A percentile compares a stretch with the other conserved stretches of the same genome.
phyloP scores from a whole-genome alignment of 1,140 invertebrate species.

The Ostrea edulis region DNA sequence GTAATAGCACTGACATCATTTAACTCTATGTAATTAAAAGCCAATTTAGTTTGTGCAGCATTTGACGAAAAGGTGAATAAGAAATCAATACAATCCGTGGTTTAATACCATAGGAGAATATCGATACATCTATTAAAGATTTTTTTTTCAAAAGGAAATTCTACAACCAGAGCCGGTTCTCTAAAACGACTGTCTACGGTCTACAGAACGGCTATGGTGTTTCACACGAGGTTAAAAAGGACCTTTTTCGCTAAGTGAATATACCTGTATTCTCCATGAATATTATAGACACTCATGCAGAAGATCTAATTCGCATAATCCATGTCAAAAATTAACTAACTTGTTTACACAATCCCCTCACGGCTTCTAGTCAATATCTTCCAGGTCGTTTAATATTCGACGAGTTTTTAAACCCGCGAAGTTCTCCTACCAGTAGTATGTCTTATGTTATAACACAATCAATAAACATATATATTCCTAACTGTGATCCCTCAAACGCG shows the following conservation, averaged over 20 bases:
- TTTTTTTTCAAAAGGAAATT: neutral
- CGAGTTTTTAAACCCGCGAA: conserved; percentile 10
- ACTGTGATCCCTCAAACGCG: conserved; percentile 12
- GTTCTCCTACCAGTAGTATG: neutral
- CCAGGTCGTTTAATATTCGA: neutral
- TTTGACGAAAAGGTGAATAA: neutral
- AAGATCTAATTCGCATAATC: conserved; percentile 33
- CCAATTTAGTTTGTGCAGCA: neutral
- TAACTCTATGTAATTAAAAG: conserved; percentile 5
- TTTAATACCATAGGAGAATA: neutral
- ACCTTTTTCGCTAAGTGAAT: conserved; percentile 3
- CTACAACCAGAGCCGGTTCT: neutral
- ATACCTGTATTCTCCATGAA: conserved; percentile 9
- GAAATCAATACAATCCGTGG: conserved; percentile 8
- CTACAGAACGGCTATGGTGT: neutral
- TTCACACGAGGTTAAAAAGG: neutral
- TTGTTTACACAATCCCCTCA: conserved; percentile 25
- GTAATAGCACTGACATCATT: conserved; percentile 2
- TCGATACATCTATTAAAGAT: conserved; percentile 22
- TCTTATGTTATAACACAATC: neutral
- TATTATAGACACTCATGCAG: conserved; percentile 11
- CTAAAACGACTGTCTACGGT: neutral
- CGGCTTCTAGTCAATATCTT: conserved; percentile 25
- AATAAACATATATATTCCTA: neutral
- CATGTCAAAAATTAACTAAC: conserved; percentile 36